These are phyloP conservation scores for Cephalotes varians DNA, from an alignment of 2,888 invertebrate genomes.

Conservation along the genomic window DNA sequence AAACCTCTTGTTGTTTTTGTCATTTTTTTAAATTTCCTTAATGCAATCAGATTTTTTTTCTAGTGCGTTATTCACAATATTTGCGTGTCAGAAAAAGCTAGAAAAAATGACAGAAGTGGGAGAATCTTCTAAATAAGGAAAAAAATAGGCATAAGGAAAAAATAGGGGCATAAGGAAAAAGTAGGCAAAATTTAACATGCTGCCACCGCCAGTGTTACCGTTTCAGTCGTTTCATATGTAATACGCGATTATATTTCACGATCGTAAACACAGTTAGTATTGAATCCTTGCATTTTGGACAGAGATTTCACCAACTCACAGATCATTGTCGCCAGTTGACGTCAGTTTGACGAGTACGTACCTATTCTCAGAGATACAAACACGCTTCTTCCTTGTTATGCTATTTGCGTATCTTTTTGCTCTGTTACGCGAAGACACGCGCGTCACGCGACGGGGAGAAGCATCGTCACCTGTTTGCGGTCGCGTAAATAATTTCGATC, in stretches of 20 bases:
- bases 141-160: no score
- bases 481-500: slow-evolving; percentile 52
- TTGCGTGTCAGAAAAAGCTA: background rate
- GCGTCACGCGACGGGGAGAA: slow-evolving; percentile 6
- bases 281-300: background rate
- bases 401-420: background rate
- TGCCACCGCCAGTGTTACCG: background rate
- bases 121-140: background rate
- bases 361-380: background rate
- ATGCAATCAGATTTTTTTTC: no score
- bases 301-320: background rate
- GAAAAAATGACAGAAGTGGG: background rate
- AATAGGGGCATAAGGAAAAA: no score
- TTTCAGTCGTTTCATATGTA: background rate
- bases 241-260: no score
- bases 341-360: background rate
- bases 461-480: slow-evolving; percentile 41
- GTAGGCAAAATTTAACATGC: background rate
- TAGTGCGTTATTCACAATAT: no score
- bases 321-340: background rate
- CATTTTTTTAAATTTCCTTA: no score
- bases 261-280: background rate
- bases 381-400: no score
- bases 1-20: no score
- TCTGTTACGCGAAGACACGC: slow-evolving; percentile 4